These are phyloP conservation scores for Drosophila nasuta DNA, from an alignment of 1,140 invertebrate species.

Conservation along the genomic window DNA sequence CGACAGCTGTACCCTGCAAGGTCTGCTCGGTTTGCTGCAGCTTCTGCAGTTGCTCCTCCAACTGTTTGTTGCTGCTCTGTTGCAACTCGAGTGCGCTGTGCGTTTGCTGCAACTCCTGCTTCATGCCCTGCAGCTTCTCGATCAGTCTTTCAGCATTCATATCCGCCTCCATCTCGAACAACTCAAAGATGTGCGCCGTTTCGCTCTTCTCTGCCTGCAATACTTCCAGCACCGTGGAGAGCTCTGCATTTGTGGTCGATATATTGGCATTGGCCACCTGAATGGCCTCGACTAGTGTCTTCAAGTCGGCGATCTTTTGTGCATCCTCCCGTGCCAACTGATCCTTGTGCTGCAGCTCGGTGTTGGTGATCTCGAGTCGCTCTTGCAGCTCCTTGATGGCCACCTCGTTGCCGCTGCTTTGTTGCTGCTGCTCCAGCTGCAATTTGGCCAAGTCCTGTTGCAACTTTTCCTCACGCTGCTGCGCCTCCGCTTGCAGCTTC, in stretches of 20 bases:
- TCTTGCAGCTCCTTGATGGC: constrained; percentile 64
- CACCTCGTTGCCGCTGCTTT: constrained; percentile 42
- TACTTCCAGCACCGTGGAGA: constrained; percentile 69
- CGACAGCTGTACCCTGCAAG: constrained; percentile 40
- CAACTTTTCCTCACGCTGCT: constrained; percentile 37
- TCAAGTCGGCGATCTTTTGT: constrained; percentile 70
- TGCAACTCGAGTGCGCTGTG: constrained; percentile 49
- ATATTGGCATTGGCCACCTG: constrained; percentile 76
- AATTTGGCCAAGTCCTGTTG: constrained; percentile 57
- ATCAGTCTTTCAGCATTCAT: constrained; percentile 69
- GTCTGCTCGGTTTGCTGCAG: constrained; percentile 39
- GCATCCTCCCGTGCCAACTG: constrained; percentile 68
- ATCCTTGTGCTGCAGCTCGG: constrained; percentile 65
- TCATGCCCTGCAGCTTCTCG: constrained; percentile 69
- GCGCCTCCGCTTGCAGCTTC: constrained; percentile 45
- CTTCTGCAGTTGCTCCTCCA: constrained; percentile 28
- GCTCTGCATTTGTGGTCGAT: constrained; percentile 71
- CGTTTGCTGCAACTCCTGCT: constrained; percentile 65
- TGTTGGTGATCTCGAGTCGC: constrained; percentile 64
- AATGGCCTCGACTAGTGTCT: constrained; percentile 65
- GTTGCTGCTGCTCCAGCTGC: constrained; percentile 50
- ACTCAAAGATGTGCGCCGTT: constrained; percentile 78
- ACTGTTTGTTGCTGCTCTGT: constrained; percentile 6
- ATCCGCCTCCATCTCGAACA: constrained; percentile 80
- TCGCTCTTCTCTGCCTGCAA: constrained; percentile 76